These are phyloP conservation scores for Drosophila setifemur DNA, from an alignment of 1,140 invertebrate species.

Conservation along the genomic window DNA sequence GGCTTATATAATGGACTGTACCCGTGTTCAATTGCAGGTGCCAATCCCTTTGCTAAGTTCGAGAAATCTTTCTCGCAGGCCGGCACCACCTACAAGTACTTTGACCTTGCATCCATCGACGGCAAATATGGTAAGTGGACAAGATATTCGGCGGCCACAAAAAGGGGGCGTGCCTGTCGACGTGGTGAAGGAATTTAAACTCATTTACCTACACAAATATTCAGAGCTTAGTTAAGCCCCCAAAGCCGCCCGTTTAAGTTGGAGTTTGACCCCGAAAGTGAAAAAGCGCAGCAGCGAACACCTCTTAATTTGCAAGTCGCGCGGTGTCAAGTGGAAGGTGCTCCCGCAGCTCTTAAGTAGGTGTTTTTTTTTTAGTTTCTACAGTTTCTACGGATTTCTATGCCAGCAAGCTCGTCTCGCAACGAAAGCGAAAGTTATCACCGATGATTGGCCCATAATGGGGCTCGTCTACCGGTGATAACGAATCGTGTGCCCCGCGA, in stretches of 20 bases:
- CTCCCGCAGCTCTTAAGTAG: constrained; percentile 6
- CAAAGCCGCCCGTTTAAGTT: constrained; percentile 42
- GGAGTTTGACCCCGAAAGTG: constrained; percentile 62
- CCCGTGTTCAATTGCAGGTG: constrained; percentile 73
- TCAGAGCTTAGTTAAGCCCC: background rate
- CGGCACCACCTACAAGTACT: constrained; percentile 89
- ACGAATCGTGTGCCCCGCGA: constrained; percentile 18
- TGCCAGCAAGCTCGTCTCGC: constrained; percentile 3
- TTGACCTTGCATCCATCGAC: constrained; percentile 87
- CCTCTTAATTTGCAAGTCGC: constrained; percentile 68
- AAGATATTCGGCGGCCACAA: background rate
- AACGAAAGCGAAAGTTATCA: constrained; percentile 65
- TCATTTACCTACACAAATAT: background rate
- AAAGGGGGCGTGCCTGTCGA: constrained; percentile 19
- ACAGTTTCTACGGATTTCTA: constrained; percentile 18
- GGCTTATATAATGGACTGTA: constrained; percentile 49
- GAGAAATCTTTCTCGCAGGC: constrained; percentile 87
- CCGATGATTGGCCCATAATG: constrained; percentile 26
- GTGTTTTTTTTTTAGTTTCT: background rate
- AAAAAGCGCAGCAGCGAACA: background rate
- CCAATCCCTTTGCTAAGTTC: constrained; percentile 88
- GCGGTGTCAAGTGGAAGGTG: constrained; percentile 50
- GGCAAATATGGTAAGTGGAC: constrained; percentile 89
- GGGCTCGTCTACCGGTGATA: constrained; percentile 53
- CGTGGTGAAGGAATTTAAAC: constrained; percentile 11